Base-by-base conservation (phyloP, 2,797 vertebrate genomes). In the Sparidentex hasta region DNA sequence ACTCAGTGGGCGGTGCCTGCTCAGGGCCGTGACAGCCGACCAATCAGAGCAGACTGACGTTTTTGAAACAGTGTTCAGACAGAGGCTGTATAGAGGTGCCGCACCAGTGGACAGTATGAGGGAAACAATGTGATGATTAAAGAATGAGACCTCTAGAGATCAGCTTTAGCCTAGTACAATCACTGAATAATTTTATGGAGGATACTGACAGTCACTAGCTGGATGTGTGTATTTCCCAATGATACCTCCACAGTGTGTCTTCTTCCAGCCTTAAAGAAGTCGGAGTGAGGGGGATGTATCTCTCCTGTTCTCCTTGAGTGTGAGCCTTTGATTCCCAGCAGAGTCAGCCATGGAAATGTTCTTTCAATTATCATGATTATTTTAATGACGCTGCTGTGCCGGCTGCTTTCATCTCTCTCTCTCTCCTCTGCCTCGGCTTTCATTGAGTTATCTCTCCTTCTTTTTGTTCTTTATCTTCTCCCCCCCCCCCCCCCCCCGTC, bases 301-400 rank as follows among this genome's bases (percentile, higher is more conserved):
- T 48, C 70, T 46, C 44, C 62, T 33, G 11, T 50, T 72, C 69
- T 79, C 5, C 41, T 17, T 4, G 7, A 74, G 50, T 23, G 50
- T 18, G 61, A 80, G 80, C 25, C 78, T 86, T 64, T 74, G 65
- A 84, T 80, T 87, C 78, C 63, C 81, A 58, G 88, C 75, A 75
- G 78, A 82, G 75, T 57, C 86, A 58, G 78, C 77, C 57, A 46
- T 67, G 74, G 79, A 83, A 80, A 63, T 65, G 62, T 82, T 89
- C 70, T 85, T 87, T 93, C 70, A 90, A 92, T 93, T 90, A 93
- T 86, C 86, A 91, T 91, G 83, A 91, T 92, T 86, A 91, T 92
- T 89, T 82, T 89, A 93, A 90, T 86, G 87, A 86, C 14, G 71
- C 78, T 73, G 80, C 58, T 65, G 70, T 63, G 62, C 83, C 84